Evolutionary conservation across 2,113 vertebrate species (phyloP), one percentile per base, ranked within the genome.

Genomic region (Festucalex cinctus): DNA sequence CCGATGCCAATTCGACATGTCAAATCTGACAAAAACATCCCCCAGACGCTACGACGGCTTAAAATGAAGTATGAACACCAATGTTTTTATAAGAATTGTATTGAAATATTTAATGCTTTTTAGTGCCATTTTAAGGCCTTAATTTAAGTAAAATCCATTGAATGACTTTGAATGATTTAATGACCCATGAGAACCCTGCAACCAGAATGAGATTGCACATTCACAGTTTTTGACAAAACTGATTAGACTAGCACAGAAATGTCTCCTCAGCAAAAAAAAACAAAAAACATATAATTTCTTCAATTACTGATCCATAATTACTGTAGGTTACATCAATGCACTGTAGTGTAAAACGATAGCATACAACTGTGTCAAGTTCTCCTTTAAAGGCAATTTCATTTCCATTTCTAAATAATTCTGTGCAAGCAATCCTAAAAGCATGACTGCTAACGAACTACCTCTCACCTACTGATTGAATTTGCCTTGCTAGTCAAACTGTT

Each of bases 401-500:
- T 57, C 24, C 19, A 62, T 56, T 72, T 79, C 78, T 70, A 59
- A 66, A 72, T 53, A 60, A 77, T 80, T 71, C 70, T 61, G 59
- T 26, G 13, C 44, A 39, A 69, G 53, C 71, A 69, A 76, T 77
- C 65, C 65, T 73, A 70, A 39, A 70, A 9, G 60, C 65, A 28
- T 13, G 13, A 41, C 35, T 63, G 28, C 69, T 78, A 73, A 80
- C 74, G 67, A 70, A 77, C 62, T 62, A 65, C 53, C 61, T 71
- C 69, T 77, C 68, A 68, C 63, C 68, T 65, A 19, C 64, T 69
- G 66, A 74, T 65, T 77, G 80, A 14, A 80, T 80, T 81, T 76
- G 71, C 85, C 80, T 82, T 70, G 75, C 83, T 84, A 83, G 85
- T 84, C 83, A 75, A 83, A 78, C 77, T 16, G 54, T 78, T 86